Evolutionary conservation across 1,140 invertebrate species (phyloP).

Genomic region (Oryctes rhinoceros): DNA sequence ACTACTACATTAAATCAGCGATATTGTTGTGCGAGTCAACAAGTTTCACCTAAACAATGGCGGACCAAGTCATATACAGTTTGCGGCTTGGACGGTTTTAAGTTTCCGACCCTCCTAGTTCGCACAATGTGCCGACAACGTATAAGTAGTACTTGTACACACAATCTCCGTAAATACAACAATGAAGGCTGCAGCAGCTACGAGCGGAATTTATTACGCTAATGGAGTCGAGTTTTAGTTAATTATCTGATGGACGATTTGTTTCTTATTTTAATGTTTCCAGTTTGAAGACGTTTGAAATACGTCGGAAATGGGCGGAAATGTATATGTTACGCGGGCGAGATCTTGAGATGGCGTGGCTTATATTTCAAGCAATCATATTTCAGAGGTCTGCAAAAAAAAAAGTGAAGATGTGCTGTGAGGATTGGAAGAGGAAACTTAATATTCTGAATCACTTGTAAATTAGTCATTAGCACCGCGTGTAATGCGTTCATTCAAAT

Average conservation of each 20-base stretch:
- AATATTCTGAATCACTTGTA: too few relatives aligned
- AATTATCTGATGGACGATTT: constrained; percentile 21
- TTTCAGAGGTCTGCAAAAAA: too few relatives aligned
- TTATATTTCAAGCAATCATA: too few relatives aligned
- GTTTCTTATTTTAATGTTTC: neutral
- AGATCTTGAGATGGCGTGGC: too few relatives aligned
- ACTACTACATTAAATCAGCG: constrained; percentile 35
- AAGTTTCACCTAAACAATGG: constrained; percentile 32
- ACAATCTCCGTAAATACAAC: constrained; percentile 16
- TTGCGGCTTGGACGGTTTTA: constrained; percentile 11
- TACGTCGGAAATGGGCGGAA: too few relatives aligned
- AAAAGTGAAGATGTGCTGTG: too few relatives aligned
- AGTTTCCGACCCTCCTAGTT: neutral
- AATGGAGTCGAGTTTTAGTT: constrained; percentile 1
- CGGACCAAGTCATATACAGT: constrained; percentile 12
- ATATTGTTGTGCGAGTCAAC: constrained; percentile 25
- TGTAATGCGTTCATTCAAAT: too few relatives aligned
- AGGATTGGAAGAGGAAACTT: too few relatives aligned
- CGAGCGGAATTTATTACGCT: constrained; percentile 4
- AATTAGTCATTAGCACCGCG: too few relatives aligned
- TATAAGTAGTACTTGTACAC: constrained; percentile 1
- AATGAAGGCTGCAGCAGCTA: constrained; percentile 16
- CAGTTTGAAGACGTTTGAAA: neutral
- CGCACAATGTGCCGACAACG: neutral
- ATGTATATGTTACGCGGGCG: too few relatives aligned